These are phyloP conservation scores for Neoscelio sp. DNA, from an alignment of 2,888 invertebrate species.

Conservation along the genomic window DNA sequence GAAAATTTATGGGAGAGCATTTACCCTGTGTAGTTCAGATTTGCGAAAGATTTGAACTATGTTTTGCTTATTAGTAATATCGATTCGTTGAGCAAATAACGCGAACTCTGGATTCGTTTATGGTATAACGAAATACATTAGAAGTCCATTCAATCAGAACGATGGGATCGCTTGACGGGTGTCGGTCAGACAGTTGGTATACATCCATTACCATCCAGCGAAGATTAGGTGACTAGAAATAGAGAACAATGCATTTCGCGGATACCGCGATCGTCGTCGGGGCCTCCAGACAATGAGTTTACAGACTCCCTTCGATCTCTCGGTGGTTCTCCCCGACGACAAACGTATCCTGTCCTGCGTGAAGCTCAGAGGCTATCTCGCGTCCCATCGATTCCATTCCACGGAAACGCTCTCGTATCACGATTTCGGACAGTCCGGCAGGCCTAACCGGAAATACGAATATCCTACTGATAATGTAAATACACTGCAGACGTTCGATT, in stretches of 20 bases:
- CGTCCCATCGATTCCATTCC: conserved; percentile 74
- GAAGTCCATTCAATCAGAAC: conserved; percentile 57
- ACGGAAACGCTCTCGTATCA: conserved; percentile 63
- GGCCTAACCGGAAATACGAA: conserved; percentile 64
- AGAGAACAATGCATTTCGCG: conserved; percentile 68
- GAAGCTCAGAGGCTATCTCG: conserved; percentile 76
- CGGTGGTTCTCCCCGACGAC: conserved; percentile 71
- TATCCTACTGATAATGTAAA: conserved; percentile 57
- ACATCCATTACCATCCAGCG: conserved; percentile 46
- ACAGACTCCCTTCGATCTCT: conserved; percentile 56
- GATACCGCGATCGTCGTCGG: conserved; percentile 66
- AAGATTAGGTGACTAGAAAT: conserved; percentile 67
- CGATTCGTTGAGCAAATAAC: background rate
- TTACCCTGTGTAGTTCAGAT: no score
- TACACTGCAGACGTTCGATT: conserved; percentile 38
- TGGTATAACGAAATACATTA: conserved; percentile 26
- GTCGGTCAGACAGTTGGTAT: conserved; percentile 38
- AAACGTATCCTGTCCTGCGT: conserved; percentile 75
- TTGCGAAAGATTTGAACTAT: no score
- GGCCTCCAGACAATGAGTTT: conserved; percentile 62
- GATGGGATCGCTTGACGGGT: conserved; percentile 62
- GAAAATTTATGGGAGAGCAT: no score
- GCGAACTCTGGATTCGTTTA: conserved; percentile 5
- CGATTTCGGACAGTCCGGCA: conserved; percentile 63
- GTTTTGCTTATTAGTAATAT: background rate